Base-by-base conservation (phyloP, 2,113 vertebrate species). In the Crypturellus undulatus region DNA sequence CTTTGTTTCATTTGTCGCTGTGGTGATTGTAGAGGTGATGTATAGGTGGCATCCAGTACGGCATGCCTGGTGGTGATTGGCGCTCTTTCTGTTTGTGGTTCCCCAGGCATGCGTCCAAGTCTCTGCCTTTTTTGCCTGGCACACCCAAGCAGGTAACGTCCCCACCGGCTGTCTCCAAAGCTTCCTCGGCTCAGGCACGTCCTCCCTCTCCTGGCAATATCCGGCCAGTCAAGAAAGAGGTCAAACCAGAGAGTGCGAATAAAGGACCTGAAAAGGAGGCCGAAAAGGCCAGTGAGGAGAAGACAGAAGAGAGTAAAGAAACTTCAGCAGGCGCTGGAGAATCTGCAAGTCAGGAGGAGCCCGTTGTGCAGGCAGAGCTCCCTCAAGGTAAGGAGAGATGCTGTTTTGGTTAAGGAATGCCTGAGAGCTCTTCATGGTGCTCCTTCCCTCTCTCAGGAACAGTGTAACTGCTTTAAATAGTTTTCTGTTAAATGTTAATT, bases 181-280 rank as follows among this genome's bases (percentile, higher is more conserved):
- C 93, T 90, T 80, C 94, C 60, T 81, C 68, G n/a, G 40, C 94
- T 92, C 94, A 97, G 93, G 92, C 69, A 52, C 95, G 97, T 34
- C 98, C 97, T 90, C 97, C 97, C 19, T 98, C 97, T 45, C 98
- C 98, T 15, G 99, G 99, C 94, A 99, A 99, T 95, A 96, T 99
- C 77, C 98, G 99, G 42, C 99, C 99, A 28, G 51, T 95, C 87
- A 98, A 97, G 97, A 95, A 95, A 92, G 97, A 98, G 49, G 91
- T 95, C 12, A 98, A 98, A 68, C 96, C 81, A 75, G 98, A 98
- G 62, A 72, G 42, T n/a, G 97, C 98, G 84, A 98, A 96, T 73
- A 98, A 97, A 90, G 96, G 89, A 40, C 45, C 85, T 4, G 97
- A 96, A 71, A 96, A 96, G 56, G 96, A 97, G 12, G n/a, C 76